These are phyloP conservation scores for Neosilurus hyrtlii DNA, from an alignment of 2,797 vertebrate genomes.

Conservation along the genomic window DNA sequence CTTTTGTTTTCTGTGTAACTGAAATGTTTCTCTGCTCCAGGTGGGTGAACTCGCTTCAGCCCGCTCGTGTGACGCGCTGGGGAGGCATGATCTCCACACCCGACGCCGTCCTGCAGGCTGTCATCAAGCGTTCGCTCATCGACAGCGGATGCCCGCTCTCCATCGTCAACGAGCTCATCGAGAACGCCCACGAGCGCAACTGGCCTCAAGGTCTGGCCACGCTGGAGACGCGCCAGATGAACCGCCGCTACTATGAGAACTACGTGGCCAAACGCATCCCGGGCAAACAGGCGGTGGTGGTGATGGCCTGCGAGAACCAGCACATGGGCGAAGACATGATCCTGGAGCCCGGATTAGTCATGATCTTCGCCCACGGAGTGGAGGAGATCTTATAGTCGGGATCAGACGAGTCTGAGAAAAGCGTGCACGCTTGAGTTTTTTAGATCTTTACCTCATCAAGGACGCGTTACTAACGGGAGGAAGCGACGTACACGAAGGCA, in stretches of 20 bases:
- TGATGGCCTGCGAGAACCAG: slow-evolving; percentile 98
- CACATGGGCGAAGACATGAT: slow-evolving; percentile 99
- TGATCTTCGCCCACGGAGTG: slow-evolving; percentile 97
- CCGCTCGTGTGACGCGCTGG: slow-evolving; percentile 94
- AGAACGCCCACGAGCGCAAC: slow-evolving; percentile 96
- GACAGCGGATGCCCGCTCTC: slow-evolving; percentile 96
- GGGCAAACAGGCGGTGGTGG: slow-evolving; percentile 96
- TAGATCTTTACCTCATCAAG: slow-evolving; percentile 49
- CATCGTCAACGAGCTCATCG: slow-evolving; percentile 95
- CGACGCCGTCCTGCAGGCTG: slow-evolving; percentile 92
- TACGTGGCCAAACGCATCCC: slow-evolving; percentile 98
- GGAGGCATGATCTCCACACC: slow-evolving; percentile 98
- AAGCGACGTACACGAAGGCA: slow-evolving; percentile 24
- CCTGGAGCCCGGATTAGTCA: slow-evolving; percentile 94
- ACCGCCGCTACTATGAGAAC: slow-evolving; percentile 97
- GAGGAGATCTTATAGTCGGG: slow-evolving; percentile 85
- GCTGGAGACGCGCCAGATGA: slow-evolving; percentile 97
- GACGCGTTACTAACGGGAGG: slow-evolving; percentile 16
- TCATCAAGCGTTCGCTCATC: slow-evolving; percentile 95
- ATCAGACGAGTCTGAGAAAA: neutral
- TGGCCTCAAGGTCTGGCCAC: slow-evolving; percentile 98
- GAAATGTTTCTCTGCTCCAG: slow-evolving; percentile 61
- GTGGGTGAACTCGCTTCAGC: slow-evolving; percentile 97
- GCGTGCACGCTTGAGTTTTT: neutral
- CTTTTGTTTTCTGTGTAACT: neutral